These are phyloP conservation scores for Catharus ustulatus DNA, from an alignment of 2,797 vertebrate genomes.

Conservation along the genomic window DNA sequence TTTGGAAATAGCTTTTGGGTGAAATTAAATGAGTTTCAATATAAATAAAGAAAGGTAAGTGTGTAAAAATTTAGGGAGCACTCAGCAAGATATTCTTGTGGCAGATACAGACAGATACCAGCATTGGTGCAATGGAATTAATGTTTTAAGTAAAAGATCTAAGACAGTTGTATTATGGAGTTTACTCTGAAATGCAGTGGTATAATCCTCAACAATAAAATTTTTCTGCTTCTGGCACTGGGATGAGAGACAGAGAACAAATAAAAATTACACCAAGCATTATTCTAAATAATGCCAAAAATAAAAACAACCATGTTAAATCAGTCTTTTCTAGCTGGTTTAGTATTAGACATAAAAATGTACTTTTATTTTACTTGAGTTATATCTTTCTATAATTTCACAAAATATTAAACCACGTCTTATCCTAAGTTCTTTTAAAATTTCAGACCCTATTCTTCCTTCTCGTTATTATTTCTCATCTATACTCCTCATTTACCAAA, in stretches of 20 bases:
- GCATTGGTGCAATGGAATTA: not conserved
- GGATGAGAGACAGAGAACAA: not conserved
- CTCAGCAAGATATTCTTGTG: constrained; percentile 24
- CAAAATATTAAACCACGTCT: not conserved
- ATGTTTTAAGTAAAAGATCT: constrained; percentile 26
- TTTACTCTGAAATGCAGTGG: constrained; percentile 2
- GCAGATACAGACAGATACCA: not conserved
- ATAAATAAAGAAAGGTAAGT: constrained; percentile 37
- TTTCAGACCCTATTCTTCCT: not conserved
- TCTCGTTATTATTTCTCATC: not conserved
- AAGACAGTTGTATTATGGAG: constrained; percentile 33
- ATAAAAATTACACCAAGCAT: not conserved
- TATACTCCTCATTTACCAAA: not conserved
- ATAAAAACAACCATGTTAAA: not conserved
- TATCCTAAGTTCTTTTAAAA: not conserved
- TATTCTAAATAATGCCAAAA: not conserved
- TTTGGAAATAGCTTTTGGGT: constrained; percentile 55
- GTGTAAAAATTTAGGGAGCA: constrained; percentile 19
- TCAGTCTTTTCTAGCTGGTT: not conserved
- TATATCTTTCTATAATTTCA: constrained; percentile 15
- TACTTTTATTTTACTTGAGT: not conserved
- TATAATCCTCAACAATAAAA: not conserved
- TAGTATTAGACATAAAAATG: not conserved
- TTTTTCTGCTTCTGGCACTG: not conserved
- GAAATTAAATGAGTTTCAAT: constrained; percentile 45